Base-by-base conservation (phyloP, 2,888 invertebrate genomes). In the Phengaris arion region DNA sequence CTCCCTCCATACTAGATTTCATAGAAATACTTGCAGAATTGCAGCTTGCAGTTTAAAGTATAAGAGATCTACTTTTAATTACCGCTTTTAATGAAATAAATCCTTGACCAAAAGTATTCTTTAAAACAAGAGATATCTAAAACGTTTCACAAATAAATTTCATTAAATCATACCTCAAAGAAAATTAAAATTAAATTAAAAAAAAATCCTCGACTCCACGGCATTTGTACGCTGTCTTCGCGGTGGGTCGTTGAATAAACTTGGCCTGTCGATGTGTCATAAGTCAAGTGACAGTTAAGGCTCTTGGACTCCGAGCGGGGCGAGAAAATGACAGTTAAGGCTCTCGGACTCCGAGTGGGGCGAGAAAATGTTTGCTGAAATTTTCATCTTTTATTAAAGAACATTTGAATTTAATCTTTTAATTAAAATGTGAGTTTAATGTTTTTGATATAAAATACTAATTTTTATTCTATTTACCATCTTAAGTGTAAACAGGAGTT, bases 261-360 rank as follows among this genome's bases (percentile, higher is more conserved):
- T 92, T 90, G 87, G 86, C 87, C 87, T 90, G 91, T 93, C 93
- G 89, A 93, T 93, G 92, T 92, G 92, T 92, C 92, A 92, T 90
- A 92, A 92, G 93, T 91, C 92, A 92, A 91, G 92, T 88, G 90
- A 88, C 84, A 85, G 84, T 88, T 83, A 81, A 85, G 82, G 82
- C 80, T 83, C 80, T 81, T 78, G 81, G 80, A 82, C 80, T 81
- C 80, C 76, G 54, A 76, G 35, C 35, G 35, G 35, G 35, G 35
- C 35, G 35, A 35, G 35, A 35, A 92, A 91, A 91, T 88, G 90
- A 88, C 84, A 85, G 84, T 88, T 83, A 81, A 85, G 82, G 82
- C 80, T 83, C 80, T 81, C 78, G 81, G 80, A 82, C 80, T 81
- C 80, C 76, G 59, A 76, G 76, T 74, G 74, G 69, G 77, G 77